Conservation (phyloP, 2,888 invertebrate genomes). For the Athrips mouffetella region DNA sequence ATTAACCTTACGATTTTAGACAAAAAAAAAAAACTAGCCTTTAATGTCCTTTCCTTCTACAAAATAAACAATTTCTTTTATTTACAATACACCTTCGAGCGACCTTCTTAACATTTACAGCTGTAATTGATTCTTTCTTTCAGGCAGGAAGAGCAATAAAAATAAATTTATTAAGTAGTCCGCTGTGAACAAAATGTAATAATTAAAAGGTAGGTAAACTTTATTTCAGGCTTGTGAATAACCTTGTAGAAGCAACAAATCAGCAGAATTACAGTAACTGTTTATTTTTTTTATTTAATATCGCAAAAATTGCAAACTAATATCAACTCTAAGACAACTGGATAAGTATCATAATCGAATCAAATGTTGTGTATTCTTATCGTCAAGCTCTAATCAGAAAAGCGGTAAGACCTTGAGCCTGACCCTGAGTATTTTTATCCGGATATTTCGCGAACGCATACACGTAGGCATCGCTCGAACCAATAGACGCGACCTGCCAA, state of each 20-base stretch:
- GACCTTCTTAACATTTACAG: background rate
- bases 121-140: background rate
- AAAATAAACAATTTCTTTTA: too few species aligned
- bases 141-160: background rate
- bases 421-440: slow-evolving; percentile 76
- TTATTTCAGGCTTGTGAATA: slow-evolving; percentile 45
- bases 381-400: slow-evolving; percentile 70
- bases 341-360: slow-evolving; percentile 44
- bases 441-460: slow-evolving; percentile 66
- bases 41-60: too few species aligned
- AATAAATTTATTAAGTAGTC: background rate
- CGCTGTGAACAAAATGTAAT: too few species aligned
- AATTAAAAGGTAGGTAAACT: slow-evolving; percentile 9
- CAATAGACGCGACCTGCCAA: slow-evolving; percentile 47
- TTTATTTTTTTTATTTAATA: slow-evolving; percentile 43
- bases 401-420: slow-evolving; percentile 70
- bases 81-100: too few species aligned
- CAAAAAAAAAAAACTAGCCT: too few species aligned
- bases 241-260: slow-evolving; percentile 66
- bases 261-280: slow-evolving; percentile 66
- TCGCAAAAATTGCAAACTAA: slow-evolving; percentile 32
- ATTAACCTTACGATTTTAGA: too few species aligned
- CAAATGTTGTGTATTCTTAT: slow-evolving; percentile 48
- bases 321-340: slow-evolving; percentile 37
- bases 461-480: slow-evolving; percentile 36